Base-by-base conservation (phyloP, 2,113 vertebrate species). In the Columba livia region DNA sequence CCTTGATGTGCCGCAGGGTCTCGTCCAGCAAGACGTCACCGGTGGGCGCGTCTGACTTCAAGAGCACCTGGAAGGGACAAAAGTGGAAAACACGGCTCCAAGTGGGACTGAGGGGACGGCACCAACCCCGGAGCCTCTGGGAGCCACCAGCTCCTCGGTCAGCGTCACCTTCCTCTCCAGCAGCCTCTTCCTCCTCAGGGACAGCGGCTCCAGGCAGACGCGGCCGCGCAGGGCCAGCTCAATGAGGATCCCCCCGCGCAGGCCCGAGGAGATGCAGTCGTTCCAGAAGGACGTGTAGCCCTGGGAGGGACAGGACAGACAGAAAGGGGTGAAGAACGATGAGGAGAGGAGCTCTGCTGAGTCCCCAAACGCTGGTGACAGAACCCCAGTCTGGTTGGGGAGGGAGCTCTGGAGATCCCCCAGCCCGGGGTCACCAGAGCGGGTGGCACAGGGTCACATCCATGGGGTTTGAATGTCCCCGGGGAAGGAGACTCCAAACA, bases 261-360 rank as follows among this genome's bases (percentile, higher is more conserved):
- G 96, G 5, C 98, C 98, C 0, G 98, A 98, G 4, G 98, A 99
- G 97, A 99, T 98, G 97, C 98, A 98, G 97, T 99, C 98, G 2
- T 99, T 99, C 98, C 98, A 99, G 97, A 99, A 99, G 24, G 98
- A 98, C 3, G 98, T 98, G 80, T 98, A 98, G 71, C 98, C 98
- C 98, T 99, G 90, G 25, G 42, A 15, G 74, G 31, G 44, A 65
- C 25, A n/a, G 50, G 18, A 32, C 3, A 32, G 48, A 42, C 4
- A 7, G 50, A 7, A 53, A 48, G 23, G 28, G 58, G 26, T 38
- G 21, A 15, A 23, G 15, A 13, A 20, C 25, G 28, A 21, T 12
- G 28, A 26, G 2, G 38, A 34, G 40, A 4, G 42, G 36, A 54
- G 65, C 17, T 53, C 73, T 5, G 1, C 16, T 2, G 10, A 57